A percentile compares a stretch with the other conserved stretches of the same genome.
phyloP scores from a whole-genome alignment of 2,888 invertebrate genomes.

The Crioceris asparagi region DNA sequence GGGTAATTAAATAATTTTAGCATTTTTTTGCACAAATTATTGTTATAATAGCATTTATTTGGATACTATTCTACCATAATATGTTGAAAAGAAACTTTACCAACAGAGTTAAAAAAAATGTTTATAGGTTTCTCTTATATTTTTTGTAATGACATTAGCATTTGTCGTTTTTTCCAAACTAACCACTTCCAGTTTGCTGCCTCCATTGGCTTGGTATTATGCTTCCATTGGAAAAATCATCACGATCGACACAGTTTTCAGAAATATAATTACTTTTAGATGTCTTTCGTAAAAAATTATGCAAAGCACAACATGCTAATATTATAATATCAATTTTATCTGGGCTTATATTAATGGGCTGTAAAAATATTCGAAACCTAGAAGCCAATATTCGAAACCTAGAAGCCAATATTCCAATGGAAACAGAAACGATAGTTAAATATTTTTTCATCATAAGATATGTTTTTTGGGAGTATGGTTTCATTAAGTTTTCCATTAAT shows the following conservation, averaged over 20 bases:
- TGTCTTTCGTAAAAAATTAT: constrained; percentile 10
- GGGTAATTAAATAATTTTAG: background rate
- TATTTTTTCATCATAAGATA: no score
- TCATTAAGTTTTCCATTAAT: constrained; percentile 13
- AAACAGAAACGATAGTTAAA: no score
- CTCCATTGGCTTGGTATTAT: constrained; percentile 12
- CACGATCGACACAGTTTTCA: constrained; percentile 12
- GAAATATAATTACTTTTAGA: constrained; percentile 10
- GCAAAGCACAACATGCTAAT: constrained; percentile 11
- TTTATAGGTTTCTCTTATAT: constrained; percentile 6
- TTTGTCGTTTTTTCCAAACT: background rate
- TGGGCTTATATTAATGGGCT: constrained; percentile 8
- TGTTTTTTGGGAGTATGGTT: constrained; percentile 10
- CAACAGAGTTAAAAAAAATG: background rate
- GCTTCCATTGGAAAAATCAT: constrained; percentile 9
- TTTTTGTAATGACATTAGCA: constrained; percentile 4
- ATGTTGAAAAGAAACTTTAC: background rate
- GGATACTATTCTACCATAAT: background rate
- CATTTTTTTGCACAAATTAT: background rate
- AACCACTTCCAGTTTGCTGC: constrained; percentile 3
- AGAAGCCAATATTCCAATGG: constrained; percentile 10
- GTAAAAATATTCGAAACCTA: constrained; percentile 10
- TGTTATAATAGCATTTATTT: no score
- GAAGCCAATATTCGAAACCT: no score
- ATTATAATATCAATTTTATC: constrained; percentile 9